Conservation (phyloP, 2,113 vertebrate genomes). For the Rhynchomys soricoides region DNA sequence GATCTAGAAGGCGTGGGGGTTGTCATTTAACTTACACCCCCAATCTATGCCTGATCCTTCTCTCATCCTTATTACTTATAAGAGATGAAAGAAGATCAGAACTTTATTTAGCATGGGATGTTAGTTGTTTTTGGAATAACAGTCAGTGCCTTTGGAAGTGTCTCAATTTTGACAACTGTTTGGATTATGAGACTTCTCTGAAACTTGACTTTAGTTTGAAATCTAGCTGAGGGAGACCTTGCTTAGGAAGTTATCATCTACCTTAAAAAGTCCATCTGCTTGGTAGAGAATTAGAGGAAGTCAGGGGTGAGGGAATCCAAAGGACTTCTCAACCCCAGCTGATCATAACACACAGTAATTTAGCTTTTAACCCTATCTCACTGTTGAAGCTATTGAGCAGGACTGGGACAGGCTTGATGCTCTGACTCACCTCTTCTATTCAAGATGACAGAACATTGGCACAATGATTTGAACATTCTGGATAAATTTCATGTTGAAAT, state of each 20-base stretch:
- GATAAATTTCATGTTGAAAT: neutral
- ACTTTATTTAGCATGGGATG: constrained; percentile 22
- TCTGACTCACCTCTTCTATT: neutral
- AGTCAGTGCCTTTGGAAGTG: constrained; percentile 29
- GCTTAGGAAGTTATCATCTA: neutral
- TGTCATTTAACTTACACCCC: constrained; percentile 79
- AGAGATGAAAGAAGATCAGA: constrained; percentile 73
- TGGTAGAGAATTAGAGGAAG: neutral
- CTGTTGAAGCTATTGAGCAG: neutral
- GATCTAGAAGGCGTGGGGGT: constrained; percentile 60
- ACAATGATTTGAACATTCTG: neutral
- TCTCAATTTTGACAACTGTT: neutral
- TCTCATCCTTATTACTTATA: constrained; percentile 66
- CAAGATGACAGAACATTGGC: neutral
- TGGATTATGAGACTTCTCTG: neutral
- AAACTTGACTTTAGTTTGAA: constrained; percentile 28
- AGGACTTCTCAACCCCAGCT: neutral
- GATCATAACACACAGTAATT: neutral
- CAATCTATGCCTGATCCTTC: neutral
- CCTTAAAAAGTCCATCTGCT: neutral
- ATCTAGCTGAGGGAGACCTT: neutral
- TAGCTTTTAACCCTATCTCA: neutral
- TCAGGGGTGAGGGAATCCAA: neutral
- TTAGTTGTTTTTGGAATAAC: constrained; percentile 26
- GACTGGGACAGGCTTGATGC: rapidly evolving